phyloP scores from a whole-genome alignment of 2,888 invertebrate species.

The Spodoptera exigua region DNA sequence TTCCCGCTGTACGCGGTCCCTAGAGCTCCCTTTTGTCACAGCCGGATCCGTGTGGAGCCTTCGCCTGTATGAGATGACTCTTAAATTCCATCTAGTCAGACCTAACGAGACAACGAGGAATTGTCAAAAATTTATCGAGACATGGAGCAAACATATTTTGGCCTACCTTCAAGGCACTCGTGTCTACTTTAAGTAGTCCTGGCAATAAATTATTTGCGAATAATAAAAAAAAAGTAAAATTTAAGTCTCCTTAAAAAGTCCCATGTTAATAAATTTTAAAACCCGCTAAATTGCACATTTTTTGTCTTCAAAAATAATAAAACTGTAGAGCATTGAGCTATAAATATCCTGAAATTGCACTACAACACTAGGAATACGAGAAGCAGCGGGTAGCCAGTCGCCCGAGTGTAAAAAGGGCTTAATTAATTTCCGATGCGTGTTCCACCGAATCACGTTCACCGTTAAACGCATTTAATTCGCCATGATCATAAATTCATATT shows the following conservation, averaged over 20 bases:
- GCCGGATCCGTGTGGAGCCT: constrained; percentile 75
- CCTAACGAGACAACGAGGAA: constrained; percentile 72
- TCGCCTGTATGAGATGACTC: constrained; percentile 72
- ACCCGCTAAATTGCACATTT: constrained; percentile 39
- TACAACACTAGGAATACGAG: constrained; percentile 23
- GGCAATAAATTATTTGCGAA: constrained; percentile 12
- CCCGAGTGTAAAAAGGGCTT: constrained; percentile 75
- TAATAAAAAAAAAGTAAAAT: neutral
- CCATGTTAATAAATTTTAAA: constrained; percentile 37
- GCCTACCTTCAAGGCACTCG: constrained; percentile 28
- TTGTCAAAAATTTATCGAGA: constrained; percentile 54
- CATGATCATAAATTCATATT: constrained; percentile 86
- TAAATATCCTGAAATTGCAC: constrained; percentile 30
- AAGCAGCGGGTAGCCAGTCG: constrained; percentile 51
- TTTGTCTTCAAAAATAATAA: constrained; percentile 38
- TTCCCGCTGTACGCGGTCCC: constrained; percentile 73
- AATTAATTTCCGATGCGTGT: constrained; percentile 80
- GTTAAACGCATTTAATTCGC: constrained; percentile 82
- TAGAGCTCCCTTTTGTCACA: constrained; percentile 77
- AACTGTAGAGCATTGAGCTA: constrained; percentile 27
- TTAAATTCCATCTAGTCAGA: constrained; percentile 81
- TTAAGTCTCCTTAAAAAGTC: constrained; percentile 28
- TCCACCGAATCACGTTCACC: constrained; percentile 74
- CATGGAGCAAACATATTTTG: constrained; percentile 56
- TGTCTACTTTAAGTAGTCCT: constrained; percentile 25